These are phyloP conservation scores for Columba janthina DNA, from an alignment of 2,113 vertebrate species.

Conservation along the genomic window DNA sequence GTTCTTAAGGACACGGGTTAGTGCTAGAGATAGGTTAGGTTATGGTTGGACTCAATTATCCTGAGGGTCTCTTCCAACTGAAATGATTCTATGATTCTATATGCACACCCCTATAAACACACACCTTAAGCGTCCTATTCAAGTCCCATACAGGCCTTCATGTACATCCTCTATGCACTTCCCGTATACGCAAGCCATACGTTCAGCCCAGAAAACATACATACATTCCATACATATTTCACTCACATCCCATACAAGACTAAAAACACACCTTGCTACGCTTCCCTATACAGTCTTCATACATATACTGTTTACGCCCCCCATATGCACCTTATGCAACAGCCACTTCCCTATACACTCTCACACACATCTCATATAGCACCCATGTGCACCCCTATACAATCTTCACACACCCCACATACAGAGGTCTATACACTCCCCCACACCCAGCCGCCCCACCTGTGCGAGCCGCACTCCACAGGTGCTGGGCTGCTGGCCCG, in stretches of 20 bases:
- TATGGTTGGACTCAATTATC: no score
- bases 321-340: rapidly evolving
- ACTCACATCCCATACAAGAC: not conserved
- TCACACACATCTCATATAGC: rapidly evolving
- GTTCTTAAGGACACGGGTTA: no score
- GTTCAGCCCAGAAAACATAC: not conserved
- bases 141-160: not conserved
- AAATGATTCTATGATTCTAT: no score
- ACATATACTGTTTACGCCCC: not conserved
- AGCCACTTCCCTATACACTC: rapidly evolving
- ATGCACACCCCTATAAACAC: rapidly evolving
- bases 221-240: not conserved
- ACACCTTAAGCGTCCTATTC: not conserved
- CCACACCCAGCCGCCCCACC: not conserved
- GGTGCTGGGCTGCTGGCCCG: not conserved
- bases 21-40: no score
- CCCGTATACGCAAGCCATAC: rapidly evolving
- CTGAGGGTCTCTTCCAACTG: no score
- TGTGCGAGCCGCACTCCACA: not conserved
- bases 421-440: not conserved
- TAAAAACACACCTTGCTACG: not conserved
- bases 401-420: no score
- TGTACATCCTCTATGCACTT: not conserved
- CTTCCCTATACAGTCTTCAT: not conserved
- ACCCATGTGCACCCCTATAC: rapidly evolving